Base-by-base conservation (phyloP, 2,113 vertebrate species). In the Haliaeetus leucogaster region DNA sequence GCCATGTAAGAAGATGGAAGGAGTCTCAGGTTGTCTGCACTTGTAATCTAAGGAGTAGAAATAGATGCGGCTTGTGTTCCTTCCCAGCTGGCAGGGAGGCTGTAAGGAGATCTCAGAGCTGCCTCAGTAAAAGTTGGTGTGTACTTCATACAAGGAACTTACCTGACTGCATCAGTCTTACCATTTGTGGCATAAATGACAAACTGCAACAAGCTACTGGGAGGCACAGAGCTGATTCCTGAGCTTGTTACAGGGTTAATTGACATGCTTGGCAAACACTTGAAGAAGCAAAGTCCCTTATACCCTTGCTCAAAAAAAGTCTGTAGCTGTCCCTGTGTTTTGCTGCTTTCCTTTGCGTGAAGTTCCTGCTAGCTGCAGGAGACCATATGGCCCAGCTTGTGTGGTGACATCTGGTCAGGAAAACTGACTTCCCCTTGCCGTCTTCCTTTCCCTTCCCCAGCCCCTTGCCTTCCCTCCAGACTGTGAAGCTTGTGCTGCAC, bases 11-110 rank as follows among this genome's bases (percentile, higher is more conserved):
- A 93, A 89, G 77, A 52, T 87, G 81, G 74, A 91, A 87, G 73
- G 63, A 95, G 73, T 89, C 86, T 91, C 38, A 22, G 50, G 82
- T 94, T 96, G 67, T 94, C 53, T 86, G 70, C 29, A 7, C 43
- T 90, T 84, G 82, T 95, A 95, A 95, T 76, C 68, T 93, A 70
- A 96, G 87, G 76, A 88, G 34, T 65, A 91, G 93, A 93, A 95
- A 56, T 78, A 66, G 89, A 67, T 65, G 81, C 29, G 5, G 78
- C 77, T 86, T 90, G 25, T 81, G 63, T 62, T 91, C 11, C 87
- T 67, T 67, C 47, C 68, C 1, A 1, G 25, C 74, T 90, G 79
- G 38, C 12, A 1, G 48, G 56, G 72, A 61, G 59, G 43, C 48
- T 85, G 58, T 40, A 78, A 92, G 63, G 45, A 77, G 43, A 79